These are phyloP conservation scores for Hippopotamyrus pictus DNA, from an alignment of 2,797 vertebrate genomes.

Conservation along the genomic window DNA sequence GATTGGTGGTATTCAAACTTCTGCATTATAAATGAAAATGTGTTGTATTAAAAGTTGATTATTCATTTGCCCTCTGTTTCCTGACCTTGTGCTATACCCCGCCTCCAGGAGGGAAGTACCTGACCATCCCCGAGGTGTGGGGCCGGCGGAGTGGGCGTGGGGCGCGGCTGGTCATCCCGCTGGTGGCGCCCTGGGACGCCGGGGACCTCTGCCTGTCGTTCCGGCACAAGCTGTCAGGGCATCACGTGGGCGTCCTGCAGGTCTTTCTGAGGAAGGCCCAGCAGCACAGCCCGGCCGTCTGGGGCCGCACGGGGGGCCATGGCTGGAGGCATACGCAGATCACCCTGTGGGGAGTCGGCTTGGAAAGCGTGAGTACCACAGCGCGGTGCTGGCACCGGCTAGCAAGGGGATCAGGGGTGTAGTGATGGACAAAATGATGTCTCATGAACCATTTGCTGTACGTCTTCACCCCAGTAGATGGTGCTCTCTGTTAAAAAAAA, in stretches of 20 bases:
- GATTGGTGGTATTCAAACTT: not conserved
- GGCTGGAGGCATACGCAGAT: conserved; percentile 90
- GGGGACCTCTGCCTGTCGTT: conserved; percentile 86
- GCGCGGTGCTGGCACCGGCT: no score
- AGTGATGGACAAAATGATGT: not conserved
- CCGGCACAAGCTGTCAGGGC: conserved; percentile 76
- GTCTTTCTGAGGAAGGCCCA: conserved; percentile 79
- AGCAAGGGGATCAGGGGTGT: not conserved
- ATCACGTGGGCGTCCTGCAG: conserved; percentile 78
- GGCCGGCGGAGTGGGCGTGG: conserved; percentile 66
- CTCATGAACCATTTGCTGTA: not conserved
- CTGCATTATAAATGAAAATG: not conserved
- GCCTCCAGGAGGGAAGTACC: conserved; percentile 73
- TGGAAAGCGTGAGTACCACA: conserved; percentile 81
- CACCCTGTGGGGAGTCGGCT: conserved; percentile 71
- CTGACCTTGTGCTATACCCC: not conserved
- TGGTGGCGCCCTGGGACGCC: conserved; percentile 61
- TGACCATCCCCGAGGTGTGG: conserved; percentile 73
- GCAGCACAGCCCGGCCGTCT: conserved; percentile 76
- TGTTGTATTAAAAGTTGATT: not conserved
- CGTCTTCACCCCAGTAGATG: not conserved
- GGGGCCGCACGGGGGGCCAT: conserved; percentile 81
- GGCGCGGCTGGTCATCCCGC: conserved; percentile 75
- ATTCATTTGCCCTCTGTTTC: not conserved
- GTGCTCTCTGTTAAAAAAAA: not conserved